phyloP scores from a whole-genome alignment of 2,113 vertebrate species.

The Labeo catla region DNA sequence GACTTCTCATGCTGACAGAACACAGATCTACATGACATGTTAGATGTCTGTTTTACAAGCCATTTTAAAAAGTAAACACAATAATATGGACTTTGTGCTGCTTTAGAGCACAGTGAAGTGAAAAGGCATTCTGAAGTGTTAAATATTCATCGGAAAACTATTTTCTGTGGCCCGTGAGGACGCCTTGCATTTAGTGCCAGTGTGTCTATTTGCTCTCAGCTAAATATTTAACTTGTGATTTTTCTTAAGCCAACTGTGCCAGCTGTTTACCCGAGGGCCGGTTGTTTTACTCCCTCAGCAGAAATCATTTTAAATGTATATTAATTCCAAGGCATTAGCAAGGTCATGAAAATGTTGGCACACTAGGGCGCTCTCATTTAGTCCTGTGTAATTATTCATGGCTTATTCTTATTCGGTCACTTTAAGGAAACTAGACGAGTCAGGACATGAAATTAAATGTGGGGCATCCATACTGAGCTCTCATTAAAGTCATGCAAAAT shows the following conservation, averaged over 20 bases:
- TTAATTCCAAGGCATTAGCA: conserved; percentile 28
- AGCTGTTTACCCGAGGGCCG: not conserved
- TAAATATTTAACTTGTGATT: not conserved
- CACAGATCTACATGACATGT: not conserved
- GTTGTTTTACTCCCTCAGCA: not conserved
- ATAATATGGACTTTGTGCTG: not conserved
- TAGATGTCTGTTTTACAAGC: conserved; percentile 22
- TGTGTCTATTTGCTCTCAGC: not conserved
- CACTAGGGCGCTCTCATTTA: conserved; percentile 61
- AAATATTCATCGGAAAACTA: not conserved
- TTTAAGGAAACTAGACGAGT: conserved; percentile 32
- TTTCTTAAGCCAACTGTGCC: not conserved
- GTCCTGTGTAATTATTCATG: conserved; percentile 51
- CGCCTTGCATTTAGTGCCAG: not conserved
- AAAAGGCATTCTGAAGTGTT: not conserved
- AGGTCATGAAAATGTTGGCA: conserved; percentile 57
- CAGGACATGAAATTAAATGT: conserved; percentile 52
- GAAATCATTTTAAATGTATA: conserved; percentile 33
- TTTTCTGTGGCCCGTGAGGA: not conserved
- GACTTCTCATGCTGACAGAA: not conserved
- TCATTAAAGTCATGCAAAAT: conserved; percentile 31
- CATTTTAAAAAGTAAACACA: not conserved
- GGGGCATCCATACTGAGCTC: conserved; percentile 28
- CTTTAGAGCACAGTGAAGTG: not conserved
- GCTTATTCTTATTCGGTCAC: conserved; percentile 39